Conservation (phyloP, 2,888 invertebrate genomes). For the Macrosiphum euphorbiae region DNA sequence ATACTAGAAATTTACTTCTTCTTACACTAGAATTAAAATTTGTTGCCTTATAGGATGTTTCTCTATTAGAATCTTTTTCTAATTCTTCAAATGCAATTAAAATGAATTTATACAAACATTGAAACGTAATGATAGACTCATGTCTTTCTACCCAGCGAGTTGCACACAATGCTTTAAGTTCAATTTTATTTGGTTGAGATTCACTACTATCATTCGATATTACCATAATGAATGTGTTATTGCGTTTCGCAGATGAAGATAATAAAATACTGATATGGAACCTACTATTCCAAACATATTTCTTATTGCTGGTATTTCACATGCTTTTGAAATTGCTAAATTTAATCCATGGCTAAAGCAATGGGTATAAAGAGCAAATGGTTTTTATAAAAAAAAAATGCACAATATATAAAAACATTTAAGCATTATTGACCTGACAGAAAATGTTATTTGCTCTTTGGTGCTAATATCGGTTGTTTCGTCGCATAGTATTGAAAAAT, state of each 20-base stretch:
- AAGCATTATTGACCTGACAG: background rate
- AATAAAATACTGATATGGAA: slow-evolving; percentile 46
- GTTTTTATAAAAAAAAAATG: too few relatives aligned
- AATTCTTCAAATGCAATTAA: slow-evolving; percentile 18
- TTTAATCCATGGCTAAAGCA: slow-evolving; percentile 48
- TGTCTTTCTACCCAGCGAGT: background rate
- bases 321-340: slow-evolving; percentile 40
- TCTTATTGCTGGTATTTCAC: slow-evolving; percentile 21
- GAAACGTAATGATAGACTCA: background rate
- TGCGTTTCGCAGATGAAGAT: background rate
- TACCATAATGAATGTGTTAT: background rate
- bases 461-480: background rate
- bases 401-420: background rate
- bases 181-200: background rate
- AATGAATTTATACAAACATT: background rate
- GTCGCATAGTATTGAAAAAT: slow-evolving; percentile 9
- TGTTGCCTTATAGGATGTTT: background rate
- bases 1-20: slow-evolving; percentile 2
- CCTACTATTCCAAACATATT: slow-evolving; percentile 39
- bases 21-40: slow-evolving; percentile 23
- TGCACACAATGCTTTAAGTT: background rate
- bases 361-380: slow-evolving; percentile 16
- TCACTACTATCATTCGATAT: background rate
- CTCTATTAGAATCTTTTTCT: slow-evolving; percentile 16
- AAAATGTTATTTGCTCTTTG: slow-evolving; percentile 21